These are phyloP conservation scores for Eupithecia subfuscata DNA, from an alignment of 2,888 invertebrate genomes.

Conservation along the genomic window DNA sequence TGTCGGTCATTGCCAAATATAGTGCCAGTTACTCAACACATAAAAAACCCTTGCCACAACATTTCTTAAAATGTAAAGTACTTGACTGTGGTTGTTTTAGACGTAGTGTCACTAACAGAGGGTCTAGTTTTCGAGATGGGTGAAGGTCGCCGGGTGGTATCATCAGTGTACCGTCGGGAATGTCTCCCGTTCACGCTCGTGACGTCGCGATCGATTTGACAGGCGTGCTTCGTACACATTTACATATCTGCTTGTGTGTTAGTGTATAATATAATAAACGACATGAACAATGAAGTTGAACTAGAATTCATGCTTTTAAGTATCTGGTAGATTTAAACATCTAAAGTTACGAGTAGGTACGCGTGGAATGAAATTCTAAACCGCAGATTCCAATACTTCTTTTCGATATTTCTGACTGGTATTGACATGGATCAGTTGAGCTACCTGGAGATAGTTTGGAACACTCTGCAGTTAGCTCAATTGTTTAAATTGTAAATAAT, in stretches of 20 bases:
- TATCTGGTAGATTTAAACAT: background rate
- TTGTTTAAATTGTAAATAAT: no score
- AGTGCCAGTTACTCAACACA: constrained; percentile 3
- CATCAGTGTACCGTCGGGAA: constrained; percentile 19
- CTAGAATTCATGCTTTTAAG: background rate
- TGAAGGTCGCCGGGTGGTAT: constrained; percentile 20
- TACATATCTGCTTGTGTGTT: constrained; percentile 21
- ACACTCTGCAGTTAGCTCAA: no score
- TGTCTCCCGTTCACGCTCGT: constrained; percentile 30
- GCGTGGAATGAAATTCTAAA: background rate
- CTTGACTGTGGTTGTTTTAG: background rate
- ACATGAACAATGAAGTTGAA: constrained; percentile 11
- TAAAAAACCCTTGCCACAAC: constrained; percentile 1
- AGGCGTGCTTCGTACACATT: constrained; percentile 27
- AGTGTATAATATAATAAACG: constrained; percentile 7
- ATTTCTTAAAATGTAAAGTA: background rate
- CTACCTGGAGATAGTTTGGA: no score
- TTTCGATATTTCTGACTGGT: no score
- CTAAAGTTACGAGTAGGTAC: background rate
- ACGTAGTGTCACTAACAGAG: background rate
- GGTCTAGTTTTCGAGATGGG: constrained; percentile 5
- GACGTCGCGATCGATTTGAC: constrained; percentile 34
- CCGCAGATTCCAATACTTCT: background rate
- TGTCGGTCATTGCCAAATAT: constrained; percentile 16
- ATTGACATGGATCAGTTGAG: no score